Base-by-base conservation (phyloP, 64 coral and sea anemone species). In the Montipora sp. region DNA sequence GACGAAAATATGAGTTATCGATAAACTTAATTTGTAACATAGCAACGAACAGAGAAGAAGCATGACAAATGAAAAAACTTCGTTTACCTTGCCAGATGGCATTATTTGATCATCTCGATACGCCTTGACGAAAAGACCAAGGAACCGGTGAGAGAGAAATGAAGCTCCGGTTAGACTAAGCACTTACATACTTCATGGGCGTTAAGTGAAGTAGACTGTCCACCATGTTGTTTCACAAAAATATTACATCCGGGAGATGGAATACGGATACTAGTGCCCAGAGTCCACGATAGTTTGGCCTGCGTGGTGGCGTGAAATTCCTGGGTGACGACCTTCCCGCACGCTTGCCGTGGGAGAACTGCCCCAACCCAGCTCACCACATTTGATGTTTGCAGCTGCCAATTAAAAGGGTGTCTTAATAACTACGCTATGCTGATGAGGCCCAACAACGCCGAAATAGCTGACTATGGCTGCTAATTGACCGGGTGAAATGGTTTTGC, bases 81-180 rank as follows among this genome's bases (percentile, higher is more conserved):
- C 0, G 2, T 8, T 83, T 88, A 93, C 91, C 83, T 93, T 93
- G 55, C 91, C 84, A 80, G 91, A 93, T 79, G 91, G 91, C 91
- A 93, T 93, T 53, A 44, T 93, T 88, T 80, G 75, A 59, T 65
- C 49, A 86, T 72, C 49, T 27, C 75, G 23, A 4, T 73, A 48
- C 21, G 13, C 51, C 44, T 72, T 85, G 3, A 85, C 5, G 75
- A 78, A 85, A 85, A 13, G n/a, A 9, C 18, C 18, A 19, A 49
- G 7, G 45, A 43, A 85, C 44, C 3, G 13, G 1, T 18, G 47
- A 5, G 47, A 85, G 47, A 47, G 5, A 18, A 47, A 9, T 16
- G 47, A 48, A 83, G n/a, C 18, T 0, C 46, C 59, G 60, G 80
- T 6, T 46, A 75, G 75, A 83, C 47, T 74, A 48, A 49, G 45